Conservation (phyloP, 2,888 invertebrate species). For the Drosophila merina region DNA sequence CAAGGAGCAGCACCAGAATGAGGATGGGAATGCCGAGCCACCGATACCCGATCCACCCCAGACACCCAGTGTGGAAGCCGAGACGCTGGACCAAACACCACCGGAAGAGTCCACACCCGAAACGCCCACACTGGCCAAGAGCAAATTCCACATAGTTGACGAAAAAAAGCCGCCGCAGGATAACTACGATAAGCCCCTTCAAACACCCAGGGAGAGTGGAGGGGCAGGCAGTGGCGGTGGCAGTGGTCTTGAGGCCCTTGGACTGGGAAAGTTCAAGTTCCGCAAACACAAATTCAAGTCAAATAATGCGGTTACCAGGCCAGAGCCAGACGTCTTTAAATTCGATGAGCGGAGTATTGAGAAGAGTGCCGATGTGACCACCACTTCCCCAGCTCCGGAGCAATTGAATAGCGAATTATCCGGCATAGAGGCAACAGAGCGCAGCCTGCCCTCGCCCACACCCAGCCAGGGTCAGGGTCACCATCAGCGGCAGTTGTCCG, state of each 20-base stretch:
- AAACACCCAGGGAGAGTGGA: conserved; percentile 46
- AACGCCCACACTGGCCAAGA: conserved; percentile 47
- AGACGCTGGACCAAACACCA: conserved; percentile 1
- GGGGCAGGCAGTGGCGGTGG: conserved; percentile 23
- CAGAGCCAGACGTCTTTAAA: conserved; percentile 80
- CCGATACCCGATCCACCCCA: conserved; percentile 43
- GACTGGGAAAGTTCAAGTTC: conserved; percentile 77
- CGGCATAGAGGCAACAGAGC: conserved; percentile 3
- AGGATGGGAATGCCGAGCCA: conserved; percentile 32
- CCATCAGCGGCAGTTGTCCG: conserved; percentile 66
- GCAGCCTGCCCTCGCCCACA: conserved; percentile 60
- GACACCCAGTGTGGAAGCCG: conserved; percentile 12
- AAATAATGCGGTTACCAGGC: conserved; percentile 54
- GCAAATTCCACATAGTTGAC: conserved; percentile 84
- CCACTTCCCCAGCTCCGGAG: conserved; percentile 45
- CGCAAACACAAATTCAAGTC: conserved; percentile 63
- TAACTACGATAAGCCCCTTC: conserved; percentile 46
- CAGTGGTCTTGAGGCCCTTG: conserved; percentile 52
- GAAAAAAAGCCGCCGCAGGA: conserved; percentile 83
- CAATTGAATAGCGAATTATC: conserved; percentile 49
- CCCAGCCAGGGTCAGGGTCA: conserved; percentile 60
- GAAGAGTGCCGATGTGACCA: conserved; percentile 49
- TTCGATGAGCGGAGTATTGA: conserved; percentile 78
- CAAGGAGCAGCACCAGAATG: conserved; percentile 47
- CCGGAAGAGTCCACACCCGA: conserved; percentile 14